A percentile compares a stretch with the other conserved stretches of the same genome.
Conservation (phyloP, 2,888 invertebrate species). For the Stramonita haemastoma region DNA sequence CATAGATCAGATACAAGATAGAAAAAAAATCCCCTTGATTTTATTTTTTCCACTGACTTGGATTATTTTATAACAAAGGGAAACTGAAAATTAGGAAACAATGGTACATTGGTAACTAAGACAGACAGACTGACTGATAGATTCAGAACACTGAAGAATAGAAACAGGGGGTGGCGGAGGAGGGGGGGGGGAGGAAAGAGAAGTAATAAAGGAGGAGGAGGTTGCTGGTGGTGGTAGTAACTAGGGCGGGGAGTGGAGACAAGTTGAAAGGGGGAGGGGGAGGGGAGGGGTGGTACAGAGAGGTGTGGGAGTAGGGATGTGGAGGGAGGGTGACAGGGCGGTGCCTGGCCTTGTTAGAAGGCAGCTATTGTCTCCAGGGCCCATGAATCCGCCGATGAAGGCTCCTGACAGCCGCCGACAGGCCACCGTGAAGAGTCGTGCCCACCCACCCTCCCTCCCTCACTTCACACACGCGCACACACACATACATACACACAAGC, state of each 20-base stretch:
- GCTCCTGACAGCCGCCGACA: not conserved
- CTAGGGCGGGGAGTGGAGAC: not conserved
- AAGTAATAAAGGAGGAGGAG: not conserved
- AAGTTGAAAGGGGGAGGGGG: not conserved
- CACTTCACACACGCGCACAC: not conserved
- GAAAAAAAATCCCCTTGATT: too few species aligned
- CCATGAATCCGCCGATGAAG: slow-evolving; percentile 5
- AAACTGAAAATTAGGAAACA: too few species aligned
- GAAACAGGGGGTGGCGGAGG: not conserved
- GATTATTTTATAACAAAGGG: too few species aligned
- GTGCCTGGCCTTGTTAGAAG: slow-evolving; percentile 13
- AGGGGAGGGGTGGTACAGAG: not conserved
- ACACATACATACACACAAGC: not conserved
- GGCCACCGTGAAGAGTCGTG: not conserved
- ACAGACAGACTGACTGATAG: too few species aligned
- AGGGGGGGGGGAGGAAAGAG: not conserved
- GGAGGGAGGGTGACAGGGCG: not conserved
- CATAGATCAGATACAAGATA: too few species aligned
- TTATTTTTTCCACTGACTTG: too few species aligned
- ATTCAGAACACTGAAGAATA: not conserved
- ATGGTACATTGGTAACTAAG: too few species aligned
- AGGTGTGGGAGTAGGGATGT: not conserved
- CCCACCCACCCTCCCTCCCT: not conserved
- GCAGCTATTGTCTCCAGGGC: slow-evolving; percentile 2
- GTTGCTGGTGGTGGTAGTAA: not conserved